These are phyloP conservation scores for Spinus olivaceus DNA, from an alignment of 2,797 vertebrate genomes.

Conservation along the genomic window DNA sequence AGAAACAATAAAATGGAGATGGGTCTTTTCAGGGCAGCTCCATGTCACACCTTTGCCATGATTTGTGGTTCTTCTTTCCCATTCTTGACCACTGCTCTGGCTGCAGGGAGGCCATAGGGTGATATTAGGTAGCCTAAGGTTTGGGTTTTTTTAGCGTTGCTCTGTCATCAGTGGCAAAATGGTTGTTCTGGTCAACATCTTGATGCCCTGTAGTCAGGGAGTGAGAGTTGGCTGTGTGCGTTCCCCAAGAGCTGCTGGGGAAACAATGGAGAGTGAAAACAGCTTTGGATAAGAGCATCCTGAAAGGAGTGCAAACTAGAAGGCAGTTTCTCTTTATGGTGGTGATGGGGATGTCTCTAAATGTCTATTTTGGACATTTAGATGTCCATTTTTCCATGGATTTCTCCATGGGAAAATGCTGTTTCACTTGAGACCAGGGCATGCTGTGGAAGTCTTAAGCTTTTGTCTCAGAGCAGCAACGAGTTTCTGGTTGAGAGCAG, in stretches of 20 bases:
- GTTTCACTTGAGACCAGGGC: background rate
- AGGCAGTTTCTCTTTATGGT: background rate
- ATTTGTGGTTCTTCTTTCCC: background rate
- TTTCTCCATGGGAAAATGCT: background rate
- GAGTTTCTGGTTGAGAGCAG: background rate
- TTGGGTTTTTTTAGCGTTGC: fast-evolving
- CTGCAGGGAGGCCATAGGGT: background rate
- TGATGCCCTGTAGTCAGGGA: background rate
- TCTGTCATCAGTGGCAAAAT: background rate
- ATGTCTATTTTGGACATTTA: background rate
- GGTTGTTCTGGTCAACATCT: background rate
- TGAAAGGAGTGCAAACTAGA: background rate
- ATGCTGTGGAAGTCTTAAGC: background rate
- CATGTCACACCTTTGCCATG: background rate
- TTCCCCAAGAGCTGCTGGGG: background rate
- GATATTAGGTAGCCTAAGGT: background rate
- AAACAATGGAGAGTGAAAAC: background rate
- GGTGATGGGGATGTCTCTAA: background rate
- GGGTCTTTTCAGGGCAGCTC: background rate
- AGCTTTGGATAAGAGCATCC: background rate
- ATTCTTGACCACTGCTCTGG: background rate
- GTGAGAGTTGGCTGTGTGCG: background rate
- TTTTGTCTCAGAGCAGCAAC: background rate
- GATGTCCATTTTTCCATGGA: background rate
- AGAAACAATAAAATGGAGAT: background rate